These are phyloP conservation scores for Girardia tigrina DNA, from an alignment of 2,888 invertebrate species.

Conservation along the genomic window DNA sequence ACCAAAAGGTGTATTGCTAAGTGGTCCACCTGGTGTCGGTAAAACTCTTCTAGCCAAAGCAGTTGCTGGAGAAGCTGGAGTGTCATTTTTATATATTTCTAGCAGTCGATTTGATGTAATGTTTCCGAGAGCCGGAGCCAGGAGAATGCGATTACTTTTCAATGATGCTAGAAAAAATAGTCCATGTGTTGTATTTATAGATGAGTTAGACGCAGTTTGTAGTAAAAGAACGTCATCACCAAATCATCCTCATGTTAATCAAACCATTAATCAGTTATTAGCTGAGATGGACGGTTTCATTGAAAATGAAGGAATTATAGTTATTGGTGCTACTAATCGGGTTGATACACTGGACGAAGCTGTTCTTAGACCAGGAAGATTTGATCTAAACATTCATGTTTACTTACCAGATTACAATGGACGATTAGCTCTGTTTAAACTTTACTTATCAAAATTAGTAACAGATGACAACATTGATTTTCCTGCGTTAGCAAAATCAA, in stretches of 20 bases:
- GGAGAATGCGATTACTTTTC: conserved; percentile 77
- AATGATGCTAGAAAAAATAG: conserved; percentile 70
- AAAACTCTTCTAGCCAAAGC: conserved; percentile 89
- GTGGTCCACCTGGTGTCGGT: conserved; percentile 64
- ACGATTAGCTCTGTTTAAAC: conserved; percentile 72
- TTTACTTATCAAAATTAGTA: conserved; percentile 67
- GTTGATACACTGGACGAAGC: conserved; percentile 89
- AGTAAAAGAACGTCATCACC: conserved; percentile 86
- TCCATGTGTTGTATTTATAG: conserved; percentile 95
- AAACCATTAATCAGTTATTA: conserved; percentile 91
- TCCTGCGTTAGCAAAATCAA: conserved; percentile 70
- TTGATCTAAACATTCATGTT: conserved; percentile 76
- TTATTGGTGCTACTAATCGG: conserved; percentile 88
- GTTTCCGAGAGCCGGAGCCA: conserved; percentile 87
- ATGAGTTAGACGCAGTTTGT: conserved; percentile 93
- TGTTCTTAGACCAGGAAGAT: conserved; percentile 78
- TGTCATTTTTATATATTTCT: conserved; percentile 94
- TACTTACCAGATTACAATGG: conserved; percentile 76
- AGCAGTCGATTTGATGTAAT: conserved; percentile 98
- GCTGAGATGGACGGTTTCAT: conserved; percentile 89
- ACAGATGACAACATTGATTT: conserved; percentile 58
- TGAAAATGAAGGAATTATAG: conserved; percentile 68
- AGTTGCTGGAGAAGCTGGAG: conserved; percentile 91
- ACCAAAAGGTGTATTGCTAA: conserved; percentile 60
- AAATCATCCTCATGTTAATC: conserved; percentile 94